Evolutionary conservation across 2,888 invertebrate genomes (phyloP).

Genomic region (Patella depressa): DNA sequence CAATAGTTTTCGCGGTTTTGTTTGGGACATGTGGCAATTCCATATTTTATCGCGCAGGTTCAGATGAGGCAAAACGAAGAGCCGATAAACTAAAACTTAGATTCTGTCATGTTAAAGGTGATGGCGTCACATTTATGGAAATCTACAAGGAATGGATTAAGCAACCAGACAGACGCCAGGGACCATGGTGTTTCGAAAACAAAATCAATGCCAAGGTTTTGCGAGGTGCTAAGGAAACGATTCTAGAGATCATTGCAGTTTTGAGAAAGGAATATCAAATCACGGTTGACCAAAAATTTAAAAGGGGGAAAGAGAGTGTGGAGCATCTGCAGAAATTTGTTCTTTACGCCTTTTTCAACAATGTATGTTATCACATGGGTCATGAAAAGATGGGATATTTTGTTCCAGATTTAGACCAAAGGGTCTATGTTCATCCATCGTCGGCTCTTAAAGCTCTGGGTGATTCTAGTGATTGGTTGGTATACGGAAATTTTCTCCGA

Average conservation of each 20-base stretch:
- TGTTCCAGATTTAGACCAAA: slow-evolving; percentile 37
- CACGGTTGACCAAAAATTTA: slow-evolving; percentile 37
- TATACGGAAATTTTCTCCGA: slow-evolving; percentile 54
- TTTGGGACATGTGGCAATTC: slow-evolving; percentile 48
- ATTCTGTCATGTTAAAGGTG: slow-evolving; percentile 61
- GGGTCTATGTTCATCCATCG: slow-evolving; percentile 61
- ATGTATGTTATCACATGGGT: slow-evolving; percentile 57
- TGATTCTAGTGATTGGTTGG: slow-evolving; percentile 54
- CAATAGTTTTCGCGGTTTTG: slow-evolving; percentile 59
- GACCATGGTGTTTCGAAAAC: slow-evolving; percentile 63
- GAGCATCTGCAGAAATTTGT: slow-evolving; percentile 45
- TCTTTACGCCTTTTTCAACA: slow-evolving; percentile 49
- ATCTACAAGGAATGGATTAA: slow-evolving; percentile 59
- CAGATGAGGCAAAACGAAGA: slow-evolving; percentile 51
- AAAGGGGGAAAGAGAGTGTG: slow-evolving; percentile 31
- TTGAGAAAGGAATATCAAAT: slow-evolving; percentile 47
- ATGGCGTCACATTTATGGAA: slow-evolving; percentile 57
- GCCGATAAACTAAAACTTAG: slow-evolving; percentile 55
- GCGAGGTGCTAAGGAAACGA: slow-evolving; percentile 49
- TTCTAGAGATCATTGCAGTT: slow-evolving; percentile 49
- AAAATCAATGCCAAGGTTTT: slow-evolving; percentile 67
- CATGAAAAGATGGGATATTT: slow-evolving; percentile 58
- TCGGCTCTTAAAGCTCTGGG: slow-evolving; percentile 50
- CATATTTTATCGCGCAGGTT: slow-evolving; percentile 62
- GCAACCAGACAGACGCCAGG: slow-evolving; percentile 49